Percentiles rank a stretch among this genome's conserved stretches.
These are phyloP conservation scores for Petrosia ficiformis DNA, from an alignment of 37 sponge, comb jelly and placozoan species.

Conservation along the genomic window DNA sequence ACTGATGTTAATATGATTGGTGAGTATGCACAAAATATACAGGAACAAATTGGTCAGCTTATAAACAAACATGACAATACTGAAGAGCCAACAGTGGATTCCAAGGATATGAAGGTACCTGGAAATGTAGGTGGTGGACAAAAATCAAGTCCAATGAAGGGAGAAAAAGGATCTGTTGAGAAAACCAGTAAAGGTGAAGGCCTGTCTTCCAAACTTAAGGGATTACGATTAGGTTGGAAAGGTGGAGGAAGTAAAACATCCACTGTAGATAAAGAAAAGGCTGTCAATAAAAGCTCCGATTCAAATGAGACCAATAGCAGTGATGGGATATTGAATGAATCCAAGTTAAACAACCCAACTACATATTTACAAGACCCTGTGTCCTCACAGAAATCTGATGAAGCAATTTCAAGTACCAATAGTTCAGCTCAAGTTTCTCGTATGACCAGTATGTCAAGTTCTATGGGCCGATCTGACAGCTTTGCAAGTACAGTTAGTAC, in stretches of 20 bases:
- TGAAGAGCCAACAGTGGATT: background rate
- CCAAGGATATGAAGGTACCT: background rate
- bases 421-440: background rate
- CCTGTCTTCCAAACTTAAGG: background rate
- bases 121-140: background rate
- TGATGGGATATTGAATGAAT: background rate
- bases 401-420: background rate
- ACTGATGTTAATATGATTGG: background rate
- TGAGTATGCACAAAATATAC: background rate
- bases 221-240: background rate
- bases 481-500: conserved; percentile 10
- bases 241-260: background rate
- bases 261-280: background rate
- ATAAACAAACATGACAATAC: background rate
- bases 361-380: background rate
- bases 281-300: background rate
- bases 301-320: background rate
- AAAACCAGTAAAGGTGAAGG: background rate
- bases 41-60: background rate
- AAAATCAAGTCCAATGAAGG: no score
- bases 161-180: background rate
- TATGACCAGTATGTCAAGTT: conserved; percentile 4
- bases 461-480: conserved; percentile 4
- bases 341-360: background rate
- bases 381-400: background rate